Evolutionary conservation across 2,797 vertebrate species (phyloP).

Genomic region (Catostomus latipinnis): DNA sequence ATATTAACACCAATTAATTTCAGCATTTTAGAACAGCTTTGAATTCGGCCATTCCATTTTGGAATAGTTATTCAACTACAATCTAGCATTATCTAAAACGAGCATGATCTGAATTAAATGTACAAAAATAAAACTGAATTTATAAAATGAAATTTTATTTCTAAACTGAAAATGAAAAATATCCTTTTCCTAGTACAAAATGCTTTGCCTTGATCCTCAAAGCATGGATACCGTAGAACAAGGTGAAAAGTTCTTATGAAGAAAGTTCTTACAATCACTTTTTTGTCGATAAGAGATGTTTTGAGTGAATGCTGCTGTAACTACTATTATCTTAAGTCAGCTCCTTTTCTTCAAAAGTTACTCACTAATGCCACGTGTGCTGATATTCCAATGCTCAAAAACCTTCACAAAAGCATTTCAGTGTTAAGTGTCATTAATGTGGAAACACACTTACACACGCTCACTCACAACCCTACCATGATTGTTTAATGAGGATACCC

Average conservation of each 20-base stretch:
- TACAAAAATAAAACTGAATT: neutral
- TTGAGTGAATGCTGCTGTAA: neutral
- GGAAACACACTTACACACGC: conserved; percentile 35
- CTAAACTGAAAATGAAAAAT: neutral
- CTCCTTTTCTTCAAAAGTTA: neutral
- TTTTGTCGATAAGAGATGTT: neutral
- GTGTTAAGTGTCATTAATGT: conserved; percentile 56
- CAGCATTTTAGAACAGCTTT: too few species aligned
- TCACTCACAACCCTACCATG: neutral
- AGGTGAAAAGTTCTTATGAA: neutral
- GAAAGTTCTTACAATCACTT: neutral
- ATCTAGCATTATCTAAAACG: too few species aligned
- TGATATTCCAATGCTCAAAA: neutral
- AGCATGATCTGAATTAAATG: neutral
- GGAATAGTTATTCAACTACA: too few species aligned
- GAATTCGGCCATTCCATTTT: too few species aligned
- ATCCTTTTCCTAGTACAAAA: neutral
- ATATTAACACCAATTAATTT: too few species aligned
- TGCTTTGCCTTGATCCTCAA: neutral
- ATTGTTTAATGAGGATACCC: conserved; percentile 52
- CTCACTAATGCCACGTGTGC: conserved; percentile 21
- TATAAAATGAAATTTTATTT: neutral
- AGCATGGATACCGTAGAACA: neutral
- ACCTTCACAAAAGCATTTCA: conserved; percentile 58
- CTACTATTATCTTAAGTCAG: neutral